A percentile compares a stretch with the other conserved stretches of the same genome.
Evolutionary conservation across 2,797 vertebrate species (phyloP).

Genomic region (Glossophaga mutica): DNA sequence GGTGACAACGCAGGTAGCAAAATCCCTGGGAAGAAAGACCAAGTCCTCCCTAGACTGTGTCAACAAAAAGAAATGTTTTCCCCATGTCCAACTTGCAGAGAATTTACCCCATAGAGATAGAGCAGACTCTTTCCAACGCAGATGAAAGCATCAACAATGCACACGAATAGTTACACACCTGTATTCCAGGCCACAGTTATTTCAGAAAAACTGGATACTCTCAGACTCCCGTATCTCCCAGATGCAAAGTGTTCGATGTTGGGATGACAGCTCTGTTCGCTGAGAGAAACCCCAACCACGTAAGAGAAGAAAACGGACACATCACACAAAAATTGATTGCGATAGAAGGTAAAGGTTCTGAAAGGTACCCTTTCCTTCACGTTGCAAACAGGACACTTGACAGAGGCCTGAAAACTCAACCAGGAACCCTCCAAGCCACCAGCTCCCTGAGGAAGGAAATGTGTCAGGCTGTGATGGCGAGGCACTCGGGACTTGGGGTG

Average conservation of each 20-base stretch:
- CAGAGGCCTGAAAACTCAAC: not conserved
- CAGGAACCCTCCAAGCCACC: no score
- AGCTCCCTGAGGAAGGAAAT: not conserved
- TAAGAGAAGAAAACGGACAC: not conserved
- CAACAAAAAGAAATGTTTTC: not conserved
- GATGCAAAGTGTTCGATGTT: not conserved
- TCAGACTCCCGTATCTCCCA: not conserved
- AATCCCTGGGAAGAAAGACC: not conserved
- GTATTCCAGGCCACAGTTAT: not conserved
- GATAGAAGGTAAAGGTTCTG: not conserved
- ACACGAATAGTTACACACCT: not conserved
- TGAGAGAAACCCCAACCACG: not conserved
- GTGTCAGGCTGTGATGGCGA: not conserved
- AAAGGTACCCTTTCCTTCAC: not conserved
- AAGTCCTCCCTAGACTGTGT: not conserved
- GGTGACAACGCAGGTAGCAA: not conserved
- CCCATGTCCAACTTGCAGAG: not conserved
- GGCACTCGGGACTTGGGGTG: rapidly evolving
- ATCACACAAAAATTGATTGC: not conserved
- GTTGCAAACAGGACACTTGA: not conserved
- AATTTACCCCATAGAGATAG: not conserved
- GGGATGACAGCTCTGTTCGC: not conserved
- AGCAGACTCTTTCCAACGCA: not conserved
- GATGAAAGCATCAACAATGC: not conserved
- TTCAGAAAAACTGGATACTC: not conserved